Conservation (phyloP, 2,888 invertebrate genomes). For the Stegophylla sp. region DNA sequence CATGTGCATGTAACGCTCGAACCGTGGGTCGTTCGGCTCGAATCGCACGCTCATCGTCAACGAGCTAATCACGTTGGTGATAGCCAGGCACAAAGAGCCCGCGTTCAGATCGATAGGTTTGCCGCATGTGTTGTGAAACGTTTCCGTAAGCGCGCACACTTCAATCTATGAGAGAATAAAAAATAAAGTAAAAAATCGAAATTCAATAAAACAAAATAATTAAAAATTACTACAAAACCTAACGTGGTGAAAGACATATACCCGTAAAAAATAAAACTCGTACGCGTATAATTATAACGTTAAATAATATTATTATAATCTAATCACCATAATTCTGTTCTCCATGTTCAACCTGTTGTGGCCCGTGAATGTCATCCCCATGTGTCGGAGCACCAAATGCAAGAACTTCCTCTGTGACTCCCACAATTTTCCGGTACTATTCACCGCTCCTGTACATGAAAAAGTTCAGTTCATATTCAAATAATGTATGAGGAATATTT, state of each 20-base stretch:
- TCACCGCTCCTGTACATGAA: constrained; percentile 77
- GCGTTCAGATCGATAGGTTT: constrained; percentile 77
- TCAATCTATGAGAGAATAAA: constrained; percentile 69
- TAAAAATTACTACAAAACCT: too few relatives aligned
- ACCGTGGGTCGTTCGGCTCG: constrained; percentile 77
- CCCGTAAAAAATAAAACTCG: too few relatives aligned
- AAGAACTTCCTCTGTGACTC: constrained; percentile 87
- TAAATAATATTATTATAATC: too few relatives aligned
- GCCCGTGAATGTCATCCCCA: constrained; percentile 87
- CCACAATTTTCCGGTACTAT: constrained; percentile 88
- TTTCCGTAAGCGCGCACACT: constrained; percentile 76
- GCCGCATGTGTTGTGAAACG: constrained; percentile 67
- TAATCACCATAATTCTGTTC: constrained; percentile 82
- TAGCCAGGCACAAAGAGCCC: constrained; percentile 75
- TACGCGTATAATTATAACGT: too few relatives aligned
- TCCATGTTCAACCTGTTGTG: constrained; percentile 77
- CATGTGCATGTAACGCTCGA: constrained; percentile 80
- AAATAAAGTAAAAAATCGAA: not conserved
- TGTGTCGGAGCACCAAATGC: constrained; percentile 82
- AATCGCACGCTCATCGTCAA: constrained; percentile 89
- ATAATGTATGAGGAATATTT: not conserved
- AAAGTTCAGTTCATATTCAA: too few relatives aligned
- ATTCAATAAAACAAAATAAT: too few relatives aligned
- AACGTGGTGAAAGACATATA: too few relatives aligned
- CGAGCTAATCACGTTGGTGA: constrained; percentile 90